These are phyloP conservation scores for Malurus leucopterus DNA, from an alignment of 2,797 vertebrate species.

Conservation along the genomic window DNA sequence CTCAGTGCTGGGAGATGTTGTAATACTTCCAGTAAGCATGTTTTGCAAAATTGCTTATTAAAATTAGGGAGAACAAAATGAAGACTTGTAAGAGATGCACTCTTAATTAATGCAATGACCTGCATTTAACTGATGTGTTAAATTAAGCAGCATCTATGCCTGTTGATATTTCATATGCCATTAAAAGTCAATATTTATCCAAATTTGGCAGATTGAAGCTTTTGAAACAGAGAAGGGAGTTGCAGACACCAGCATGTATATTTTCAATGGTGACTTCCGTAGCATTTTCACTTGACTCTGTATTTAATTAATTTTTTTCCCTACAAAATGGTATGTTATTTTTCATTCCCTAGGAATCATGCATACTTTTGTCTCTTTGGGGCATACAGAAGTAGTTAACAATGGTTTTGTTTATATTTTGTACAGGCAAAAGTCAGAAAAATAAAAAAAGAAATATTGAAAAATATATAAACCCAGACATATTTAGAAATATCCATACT, in stretches of 20 bases:
- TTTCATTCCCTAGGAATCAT: neutral
- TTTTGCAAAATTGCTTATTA: slow-evolving; percentile 10
- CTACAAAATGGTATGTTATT: neutral
- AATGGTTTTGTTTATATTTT: neutral
- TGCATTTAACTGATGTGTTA: neutral
- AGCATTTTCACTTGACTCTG: neutral
- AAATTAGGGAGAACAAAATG: slow-evolving; percentile 10
- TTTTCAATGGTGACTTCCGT: neutral
- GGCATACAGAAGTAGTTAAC: neutral
- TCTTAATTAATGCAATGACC: neutral
- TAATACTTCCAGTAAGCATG: slow-evolving; percentile 41
- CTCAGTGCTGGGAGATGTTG: neutral
- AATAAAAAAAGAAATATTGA: slow-evolving; percentile 43
- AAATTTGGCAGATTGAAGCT: neutral
- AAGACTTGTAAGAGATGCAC: neutral
- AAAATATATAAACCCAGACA: slow-evolving; percentile 13
- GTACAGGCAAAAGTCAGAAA: slow-evolving; percentile 31
- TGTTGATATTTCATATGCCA: neutral
- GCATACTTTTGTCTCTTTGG: neutral
- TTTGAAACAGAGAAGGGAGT: neutral
- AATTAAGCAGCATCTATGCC: neutral
- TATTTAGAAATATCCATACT: slow-evolving; percentile 27
- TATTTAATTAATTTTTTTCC: neutral
- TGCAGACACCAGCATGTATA: neutral
- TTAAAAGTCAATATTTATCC: neutral